A percentile compares a stretch with the other conserved stretches of the same genome.
These are phyloP conservation scores for Casuarius casuarius DNA, from an alignment of 2,113 vertebrate species.

Conservation along the genomic window DNA sequence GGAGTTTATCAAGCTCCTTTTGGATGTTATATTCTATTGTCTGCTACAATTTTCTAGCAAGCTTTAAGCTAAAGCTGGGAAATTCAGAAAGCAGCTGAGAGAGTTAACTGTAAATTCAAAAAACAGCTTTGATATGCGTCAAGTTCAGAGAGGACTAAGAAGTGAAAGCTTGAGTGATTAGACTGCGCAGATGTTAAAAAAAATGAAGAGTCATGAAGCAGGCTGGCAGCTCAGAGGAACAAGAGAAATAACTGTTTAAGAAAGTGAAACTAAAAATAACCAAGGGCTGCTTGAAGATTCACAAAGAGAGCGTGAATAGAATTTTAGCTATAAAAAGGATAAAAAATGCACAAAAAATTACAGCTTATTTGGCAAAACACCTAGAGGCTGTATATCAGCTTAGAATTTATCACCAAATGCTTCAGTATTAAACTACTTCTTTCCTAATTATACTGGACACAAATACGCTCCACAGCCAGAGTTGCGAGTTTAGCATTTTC, in stretches of 20 bases:
- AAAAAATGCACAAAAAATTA: constrained; percentile 47
- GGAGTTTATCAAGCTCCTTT: not conserved
- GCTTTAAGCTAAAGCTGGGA: constrained; percentile 50
- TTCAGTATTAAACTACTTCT: constrained; percentile 13
- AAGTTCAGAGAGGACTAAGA: constrained; percentile 64
- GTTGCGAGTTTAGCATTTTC: not conserved
- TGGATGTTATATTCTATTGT: constrained; percentile 29
- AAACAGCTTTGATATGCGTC: constrained; percentile 61
- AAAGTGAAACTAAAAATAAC: constrained; percentile 74
- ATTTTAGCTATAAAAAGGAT: constrained; percentile 64
- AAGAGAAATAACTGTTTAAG: constrained; percentile 69
- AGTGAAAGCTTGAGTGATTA: constrained; percentile 68
- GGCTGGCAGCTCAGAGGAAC: constrained; percentile 64
- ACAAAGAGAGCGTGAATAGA: constrained; percentile 59
- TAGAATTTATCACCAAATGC: constrained; percentile 24
- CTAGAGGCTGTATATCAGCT: constrained; percentile 37
- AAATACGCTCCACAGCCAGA: not conserved
- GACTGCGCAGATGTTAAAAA: constrained; percentile 70
- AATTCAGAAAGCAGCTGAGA: constrained; percentile 48
- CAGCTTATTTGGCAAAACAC: constrained; percentile 50
- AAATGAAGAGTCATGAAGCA: constrained; percentile 73
- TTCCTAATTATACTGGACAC: not conserved
- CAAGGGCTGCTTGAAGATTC: constrained; percentile 35
- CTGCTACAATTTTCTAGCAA: constrained; percentile 27
- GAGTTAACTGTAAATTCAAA: constrained; percentile 56